Base-by-base conservation (phyloP, 1,140 invertebrate species). In the Euglossa dilemma region DNA sequence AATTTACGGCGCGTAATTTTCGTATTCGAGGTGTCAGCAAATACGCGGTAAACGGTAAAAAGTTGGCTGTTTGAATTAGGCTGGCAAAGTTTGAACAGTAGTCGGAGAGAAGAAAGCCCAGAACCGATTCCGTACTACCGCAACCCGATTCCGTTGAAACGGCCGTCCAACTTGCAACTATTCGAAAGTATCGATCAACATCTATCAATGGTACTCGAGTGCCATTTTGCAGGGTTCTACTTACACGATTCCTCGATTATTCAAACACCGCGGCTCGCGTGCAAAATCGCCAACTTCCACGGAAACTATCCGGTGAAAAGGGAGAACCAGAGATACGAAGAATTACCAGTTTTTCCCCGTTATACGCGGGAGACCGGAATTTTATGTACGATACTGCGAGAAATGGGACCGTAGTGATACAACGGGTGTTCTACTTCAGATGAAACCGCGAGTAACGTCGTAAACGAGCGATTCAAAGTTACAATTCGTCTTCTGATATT, bases 171-270 rank as follows among this genome's bases (percentile, higher is more conserved):
- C 63, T 28, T 20, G 28, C 50, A 77, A 77, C 75, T 45, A 56
- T 43, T 50, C 28, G 52, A 69, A 78, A 78, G 63, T 69, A 69
- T 78, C 75, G 75, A 78, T 78, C 75, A 69, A 78, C 64, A 25
- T 78, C 47, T 66, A 57, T 78, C 63, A 78, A 67, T 20, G 50
- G 50, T 52, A n/a, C n/a, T 36, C 50, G 20, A 45, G 63, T 59
- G 28, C 25, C 74, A 76, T 76, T 64, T 73, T 43, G 54, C 54
- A n/a, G 56, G 36, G n/a, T 12, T 18, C 36, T n/a, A 61, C 57
- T 74, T 56, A 69, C 36, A 67, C 63, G 75, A 78, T 45, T 78
- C 6, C 50, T 78, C 75, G 63, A 78, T 78, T 78, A 78, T 78
- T 78, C 75, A 45, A 66, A 78, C 36, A 47, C 23, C 59, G 4